phyloP scores from a whole-genome alignment of 2,113 vertebrate species.

The Phrynosoma blainvillii region DNA sequence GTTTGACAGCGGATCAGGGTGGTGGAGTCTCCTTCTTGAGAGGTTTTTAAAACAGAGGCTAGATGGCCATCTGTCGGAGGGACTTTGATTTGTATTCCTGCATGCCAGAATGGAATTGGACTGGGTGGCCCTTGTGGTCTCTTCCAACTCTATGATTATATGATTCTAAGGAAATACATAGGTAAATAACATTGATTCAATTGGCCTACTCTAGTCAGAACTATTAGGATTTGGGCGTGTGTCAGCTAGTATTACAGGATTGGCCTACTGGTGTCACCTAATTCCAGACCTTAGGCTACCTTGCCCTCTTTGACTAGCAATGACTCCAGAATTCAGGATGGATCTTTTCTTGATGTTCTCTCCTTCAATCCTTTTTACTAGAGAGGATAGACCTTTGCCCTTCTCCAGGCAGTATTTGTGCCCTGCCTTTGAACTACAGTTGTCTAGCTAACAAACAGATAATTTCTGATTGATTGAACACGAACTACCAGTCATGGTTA shows the following conservation, averaged over 20 bases:
- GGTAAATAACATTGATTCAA: neutral
- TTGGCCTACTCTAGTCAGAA: too few species aligned
- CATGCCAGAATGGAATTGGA: too few species aligned
- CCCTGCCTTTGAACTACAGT: neutral
- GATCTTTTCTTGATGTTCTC: neutral
- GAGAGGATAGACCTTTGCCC: neutral
- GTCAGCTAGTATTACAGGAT: neutral
- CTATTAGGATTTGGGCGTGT: neutral
- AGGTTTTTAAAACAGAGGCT: neutral
- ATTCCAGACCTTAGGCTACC: neutral
- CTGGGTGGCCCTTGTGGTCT: too few species aligned
- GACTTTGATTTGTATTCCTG: too few species aligned
- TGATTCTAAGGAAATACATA: neutral
- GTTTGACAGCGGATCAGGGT: too few species aligned
- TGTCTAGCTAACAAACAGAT: neutral
- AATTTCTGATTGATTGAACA: neutral
- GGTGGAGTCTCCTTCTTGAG: too few species aligned
- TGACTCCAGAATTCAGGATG: neutral
- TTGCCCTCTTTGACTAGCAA: too few species aligned
- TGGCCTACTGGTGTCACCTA: neutral
- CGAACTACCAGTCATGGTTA: neutral
- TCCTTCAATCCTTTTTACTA: neutral
- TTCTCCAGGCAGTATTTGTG: neutral
- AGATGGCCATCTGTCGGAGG: too few species aligned
- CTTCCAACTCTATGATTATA: too few species aligned